Evolutionary conservation across 2,113 vertebrate species (phyloP).

Genomic region (Xiphorhynchus elegans): DNA sequence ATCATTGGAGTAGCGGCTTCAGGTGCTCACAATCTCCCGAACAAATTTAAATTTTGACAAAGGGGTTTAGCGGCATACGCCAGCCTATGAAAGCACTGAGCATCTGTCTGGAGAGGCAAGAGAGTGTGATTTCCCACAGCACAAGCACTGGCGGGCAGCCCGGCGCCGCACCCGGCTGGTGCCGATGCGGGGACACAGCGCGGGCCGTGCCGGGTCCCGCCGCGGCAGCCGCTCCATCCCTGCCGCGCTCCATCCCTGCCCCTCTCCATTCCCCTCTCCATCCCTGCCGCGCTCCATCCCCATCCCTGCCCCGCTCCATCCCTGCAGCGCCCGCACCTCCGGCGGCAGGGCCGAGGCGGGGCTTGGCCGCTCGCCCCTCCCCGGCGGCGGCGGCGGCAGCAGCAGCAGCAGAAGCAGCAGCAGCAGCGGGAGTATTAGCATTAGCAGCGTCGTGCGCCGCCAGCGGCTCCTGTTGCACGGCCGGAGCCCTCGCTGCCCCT

Average conservation of each 20-base stretch:
- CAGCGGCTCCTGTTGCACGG: not conserved
- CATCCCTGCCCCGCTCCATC: no score
- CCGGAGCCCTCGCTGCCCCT: not conserved
- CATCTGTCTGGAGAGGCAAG: not conserved
- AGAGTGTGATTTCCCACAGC: accelerated
- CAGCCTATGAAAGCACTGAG: not conserved
- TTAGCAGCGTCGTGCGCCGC: not conserved
- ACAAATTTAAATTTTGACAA: not conserved
- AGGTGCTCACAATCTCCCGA: accelerated
- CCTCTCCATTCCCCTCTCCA: no score
- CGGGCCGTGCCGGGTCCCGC: no score
- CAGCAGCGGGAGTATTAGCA: not conserved
- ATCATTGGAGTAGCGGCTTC: accelerated
- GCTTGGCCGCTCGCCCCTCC: not conserved
- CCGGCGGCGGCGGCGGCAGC: not conserved
- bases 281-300: no score
- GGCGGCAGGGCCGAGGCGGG: not conserved
- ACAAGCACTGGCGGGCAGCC: not conserved
- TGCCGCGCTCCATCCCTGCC: not conserved
- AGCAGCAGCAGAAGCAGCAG: not conserved
- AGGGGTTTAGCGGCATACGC: accelerated
- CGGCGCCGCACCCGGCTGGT: not conserved
- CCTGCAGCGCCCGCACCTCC: not conserved
- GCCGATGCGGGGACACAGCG: not conserved
- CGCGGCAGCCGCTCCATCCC: no score